Base-by-base conservation (phyloP, 2,888 invertebrate genomes). In the Willowsia nigromaculata region DNA sequence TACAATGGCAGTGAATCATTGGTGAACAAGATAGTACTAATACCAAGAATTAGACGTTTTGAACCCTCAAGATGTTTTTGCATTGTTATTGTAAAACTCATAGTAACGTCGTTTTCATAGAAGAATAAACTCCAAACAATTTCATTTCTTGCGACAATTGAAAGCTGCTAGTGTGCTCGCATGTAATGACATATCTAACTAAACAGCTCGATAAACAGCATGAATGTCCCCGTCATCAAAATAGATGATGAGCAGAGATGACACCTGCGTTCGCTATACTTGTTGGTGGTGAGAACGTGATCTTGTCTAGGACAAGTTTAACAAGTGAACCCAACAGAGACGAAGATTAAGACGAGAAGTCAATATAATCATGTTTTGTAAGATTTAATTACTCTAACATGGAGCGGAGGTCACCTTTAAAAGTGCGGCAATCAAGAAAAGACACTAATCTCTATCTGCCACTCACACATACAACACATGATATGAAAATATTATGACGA, bases 301-400 rank as follows among this genome's bases (percentile, higher is more conserved):
- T 15, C 50, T 25, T 27, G 84, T 84, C 84, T 68, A 84, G 84
- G 84, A 50, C 71, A 71, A 76, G 50, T 50, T 53, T 78, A 78
- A 78, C 50, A 50, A 50, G n/a, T 33, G 30, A 78, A 47, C 33
- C 30, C 30, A 53, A 18, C 33, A 43, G 18, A n/a, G 50, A n/a
- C 15, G 50, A n/a, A 27, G 53, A 78, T 50, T 78, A 78, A 78
- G 37, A 78, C 50, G 3, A 74, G 74, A 27, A 47, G 22, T 30
- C 13, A 30, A 33, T 43, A n/a, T 22, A 47, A 22, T 25, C n/a
- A 33, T 15, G 30, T 6, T 65, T 65, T 65, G 47, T 11, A 27
- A 40, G 25, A 47, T 0, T 71, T 71, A 43, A 37, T 50, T 43
- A 65, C 33, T 65, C 56, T n/a, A 25, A 15, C 11, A 13, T 33